phyloP scores from a whole-genome alignment of 2,113 vertebrate species.

The Melanostigma gelatinosum region DNA sequence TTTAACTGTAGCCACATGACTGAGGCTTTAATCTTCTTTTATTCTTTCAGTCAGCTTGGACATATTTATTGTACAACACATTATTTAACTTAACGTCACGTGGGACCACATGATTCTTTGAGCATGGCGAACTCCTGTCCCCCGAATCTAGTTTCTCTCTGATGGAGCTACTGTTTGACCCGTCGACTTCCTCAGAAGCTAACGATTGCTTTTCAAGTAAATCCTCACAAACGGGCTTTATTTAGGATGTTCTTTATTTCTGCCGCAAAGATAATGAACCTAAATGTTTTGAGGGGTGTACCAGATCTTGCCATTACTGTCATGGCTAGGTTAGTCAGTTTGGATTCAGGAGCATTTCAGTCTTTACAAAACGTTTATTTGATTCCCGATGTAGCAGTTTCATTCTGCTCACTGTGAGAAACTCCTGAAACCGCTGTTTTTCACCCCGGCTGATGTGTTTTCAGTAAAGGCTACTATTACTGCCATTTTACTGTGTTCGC shows the following conservation, averaged over 20 bases:
- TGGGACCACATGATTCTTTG: background rate
- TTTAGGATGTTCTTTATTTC: constrained; percentile 9
- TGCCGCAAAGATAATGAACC: background rate
- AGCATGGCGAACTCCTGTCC: background rate
- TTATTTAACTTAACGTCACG: background rate
- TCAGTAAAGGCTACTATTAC: constrained; percentile 46
- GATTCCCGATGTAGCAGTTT: background rate
- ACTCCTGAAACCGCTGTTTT: background rate
- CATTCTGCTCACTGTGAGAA: background rate
- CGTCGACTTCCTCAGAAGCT: background rate
- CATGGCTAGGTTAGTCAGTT: background rate
- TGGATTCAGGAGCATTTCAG: background rate
- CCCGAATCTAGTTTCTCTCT: background rate
- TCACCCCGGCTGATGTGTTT: constrained; percentile 46
- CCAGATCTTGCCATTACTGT: background rate
- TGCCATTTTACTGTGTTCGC: constrained; percentile 53
- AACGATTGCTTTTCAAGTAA: background rate
- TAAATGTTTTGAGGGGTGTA: background rate
- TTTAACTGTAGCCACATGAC: constrained; percentile 18
- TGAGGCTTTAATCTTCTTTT: background rate
- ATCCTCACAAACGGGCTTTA: background rate
- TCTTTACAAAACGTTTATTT: constrained; percentile 1
- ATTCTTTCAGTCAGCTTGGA: background rate
- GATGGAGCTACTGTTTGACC: background rate
- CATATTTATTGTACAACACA: too few species aligned